phyloP scores from a whole-genome alignment of 2,888 invertebrate genomes.

The Acanthoscelides obtectus region DNA sequence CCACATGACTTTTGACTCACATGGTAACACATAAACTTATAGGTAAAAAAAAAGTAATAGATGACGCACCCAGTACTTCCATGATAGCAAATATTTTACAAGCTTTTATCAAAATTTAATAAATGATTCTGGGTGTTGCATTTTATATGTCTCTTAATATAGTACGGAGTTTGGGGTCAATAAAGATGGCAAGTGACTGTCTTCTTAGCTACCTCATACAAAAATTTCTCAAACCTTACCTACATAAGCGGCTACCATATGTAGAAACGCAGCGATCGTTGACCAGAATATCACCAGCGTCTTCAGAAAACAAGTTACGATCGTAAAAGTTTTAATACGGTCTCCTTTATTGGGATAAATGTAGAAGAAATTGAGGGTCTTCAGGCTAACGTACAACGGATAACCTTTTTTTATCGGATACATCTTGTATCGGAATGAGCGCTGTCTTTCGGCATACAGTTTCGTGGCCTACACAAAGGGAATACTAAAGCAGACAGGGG shows the following conservation, averaged over 20 bases:
- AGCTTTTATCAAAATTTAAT: too few relatives aligned
- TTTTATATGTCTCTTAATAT: too few relatives aligned
- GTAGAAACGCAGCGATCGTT: neutral
- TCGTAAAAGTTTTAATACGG: neutral
- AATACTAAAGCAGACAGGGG: neutral
- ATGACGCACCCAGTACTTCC: too few relatives aligned
- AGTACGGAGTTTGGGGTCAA: too few relatives aligned
- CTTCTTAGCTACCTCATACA: too few relatives aligned
- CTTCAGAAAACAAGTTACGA: neutral
- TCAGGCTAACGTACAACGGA: neutral
- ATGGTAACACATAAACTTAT: too few relatives aligned
- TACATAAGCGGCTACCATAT: neutral
- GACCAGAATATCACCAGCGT: neutral
- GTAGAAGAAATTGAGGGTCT: neutral
- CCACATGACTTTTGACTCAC: too few relatives aligned
- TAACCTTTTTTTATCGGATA: neutral
- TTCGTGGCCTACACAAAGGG: neutral
- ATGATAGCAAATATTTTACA: too few relatives aligned
- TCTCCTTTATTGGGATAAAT: neutral
- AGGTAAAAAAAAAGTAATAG: too few relatives aligned
- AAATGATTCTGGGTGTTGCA: too few relatives aligned
- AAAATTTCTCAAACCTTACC: too few relatives aligned
- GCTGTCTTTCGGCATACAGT: neutral
- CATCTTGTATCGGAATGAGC: neutral
- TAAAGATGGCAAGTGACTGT: too few relatives aligned